phyloP scores from a whole-genome alignment of 2,113 vertebrate genomes.

The Hydropotes inermis region DNA sequence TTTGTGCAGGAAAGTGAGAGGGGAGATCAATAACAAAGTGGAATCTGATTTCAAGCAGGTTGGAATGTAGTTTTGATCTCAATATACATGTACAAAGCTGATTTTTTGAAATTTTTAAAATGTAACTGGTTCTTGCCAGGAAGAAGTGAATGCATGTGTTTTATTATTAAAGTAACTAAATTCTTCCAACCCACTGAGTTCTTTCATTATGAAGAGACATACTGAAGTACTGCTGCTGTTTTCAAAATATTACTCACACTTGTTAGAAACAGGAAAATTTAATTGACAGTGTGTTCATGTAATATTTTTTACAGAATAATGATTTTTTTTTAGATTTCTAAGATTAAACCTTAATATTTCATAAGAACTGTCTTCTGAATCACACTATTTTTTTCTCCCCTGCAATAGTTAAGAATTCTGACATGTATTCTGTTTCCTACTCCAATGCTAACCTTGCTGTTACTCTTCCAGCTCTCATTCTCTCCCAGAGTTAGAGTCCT shows the following conservation, averaged over 20 bases:
- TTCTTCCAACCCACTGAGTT: background rate
- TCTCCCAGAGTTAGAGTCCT: background rate
- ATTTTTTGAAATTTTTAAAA: background rate
- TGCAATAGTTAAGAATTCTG: background rate
- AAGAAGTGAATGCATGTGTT: background rate
- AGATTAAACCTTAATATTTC: constrained; percentile 16
- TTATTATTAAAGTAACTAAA: background rate
- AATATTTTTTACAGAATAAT: background rate
- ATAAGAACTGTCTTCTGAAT: background rate
- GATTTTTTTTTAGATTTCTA: background rate
- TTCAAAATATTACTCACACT: background rate
- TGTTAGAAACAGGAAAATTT: background rate
- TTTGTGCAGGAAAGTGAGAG: constrained; percentile 31
- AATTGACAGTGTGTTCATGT: background rate
- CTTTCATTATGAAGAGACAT: background rate
- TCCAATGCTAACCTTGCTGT: background rate
- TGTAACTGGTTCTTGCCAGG: background rate
- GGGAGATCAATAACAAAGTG: background rate
- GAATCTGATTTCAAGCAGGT: constrained; percentile 73
- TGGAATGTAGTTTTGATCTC: constrained; percentile 37
- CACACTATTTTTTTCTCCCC: background rate
- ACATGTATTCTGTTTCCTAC: background rate
- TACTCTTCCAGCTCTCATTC: background rate
- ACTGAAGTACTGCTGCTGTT: background rate
- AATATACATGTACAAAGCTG: background rate